phyloP scores from a whole-genome alignment of 1,140 invertebrate genomes.

The Lepidurus arcticus region DNA sequence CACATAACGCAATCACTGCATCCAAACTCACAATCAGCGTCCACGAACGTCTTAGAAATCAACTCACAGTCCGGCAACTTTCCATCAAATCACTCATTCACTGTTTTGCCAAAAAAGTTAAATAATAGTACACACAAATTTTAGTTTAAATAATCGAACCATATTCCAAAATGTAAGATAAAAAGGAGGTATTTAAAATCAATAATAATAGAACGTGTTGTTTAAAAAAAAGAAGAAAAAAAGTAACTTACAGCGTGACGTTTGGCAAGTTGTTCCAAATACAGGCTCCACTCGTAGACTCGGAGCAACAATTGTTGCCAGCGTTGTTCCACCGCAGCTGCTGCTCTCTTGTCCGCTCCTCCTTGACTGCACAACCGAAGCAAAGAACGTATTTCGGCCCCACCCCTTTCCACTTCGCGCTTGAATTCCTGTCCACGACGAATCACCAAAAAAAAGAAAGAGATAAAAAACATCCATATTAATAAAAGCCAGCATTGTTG shows the following conservation, averaged over 20 bases:
- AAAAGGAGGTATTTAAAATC: too few species aligned
- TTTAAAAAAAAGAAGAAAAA: too few species aligned
- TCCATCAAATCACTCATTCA: too few species aligned
- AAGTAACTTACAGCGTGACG: not conserved
- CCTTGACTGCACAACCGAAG: slow-evolving; percentile 1
- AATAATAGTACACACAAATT: too few species aligned
- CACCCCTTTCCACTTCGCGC: not conserved
- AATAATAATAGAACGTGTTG: too few species aligned
- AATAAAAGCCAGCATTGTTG: not conserved
- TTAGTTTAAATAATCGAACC: too few species aligned
- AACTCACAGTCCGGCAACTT: not conserved
- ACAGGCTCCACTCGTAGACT: slow-evolving; percentile 14
- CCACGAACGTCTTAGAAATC: not conserved
- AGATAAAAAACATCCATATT: not conserved
- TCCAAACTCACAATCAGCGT: not conserved
- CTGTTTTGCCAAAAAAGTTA: too few species aligned
- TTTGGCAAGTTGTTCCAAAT: slow-evolving; percentile 10
- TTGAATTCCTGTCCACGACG: not conserved
- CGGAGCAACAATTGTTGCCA: slow-evolving; percentile 18
- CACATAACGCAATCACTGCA: not conserved
- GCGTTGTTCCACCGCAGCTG: slow-evolving; percentile 5
- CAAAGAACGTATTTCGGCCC: not conserved
- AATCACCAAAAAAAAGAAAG: not conserved
- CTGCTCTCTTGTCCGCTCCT: slow-evolving; percentile 13
- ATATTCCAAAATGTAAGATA: too few species aligned